Evolutionary conservation across 2,888 invertebrate genomes (phyloP).

Genomic region (Drosophila monieri): DNA sequence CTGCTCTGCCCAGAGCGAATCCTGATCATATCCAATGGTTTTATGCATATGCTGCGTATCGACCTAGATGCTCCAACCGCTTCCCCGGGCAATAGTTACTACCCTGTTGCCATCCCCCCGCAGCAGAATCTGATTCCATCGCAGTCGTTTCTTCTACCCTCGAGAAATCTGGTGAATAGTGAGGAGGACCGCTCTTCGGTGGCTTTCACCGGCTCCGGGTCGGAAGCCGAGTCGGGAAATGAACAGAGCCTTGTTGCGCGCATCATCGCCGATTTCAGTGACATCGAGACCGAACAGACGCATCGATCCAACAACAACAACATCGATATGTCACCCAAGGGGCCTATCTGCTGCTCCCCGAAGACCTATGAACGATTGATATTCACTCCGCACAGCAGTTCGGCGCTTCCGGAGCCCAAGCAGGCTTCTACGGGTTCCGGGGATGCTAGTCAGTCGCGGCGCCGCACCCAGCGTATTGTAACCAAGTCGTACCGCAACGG

Average conservation of each 20-base stretch:
- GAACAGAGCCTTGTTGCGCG: conserved; percentile 86
- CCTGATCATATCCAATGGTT: conserved; percentile 93
- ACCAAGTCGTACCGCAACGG: conserved; percentile 83
- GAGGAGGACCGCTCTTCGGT: conserved; percentile 63
- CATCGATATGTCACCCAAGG: conserved; percentile 64
- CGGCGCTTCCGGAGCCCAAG: conserved; percentile 53
- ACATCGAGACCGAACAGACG: conserved; percentile 86
- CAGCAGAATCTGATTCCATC: conserved; percentile 50
- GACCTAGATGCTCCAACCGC: conserved; percentile 85
- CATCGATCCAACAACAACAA: conserved; percentile 72
- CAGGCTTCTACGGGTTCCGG: conserved; percentile 39
- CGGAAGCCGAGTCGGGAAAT: conserved; percentile 61
- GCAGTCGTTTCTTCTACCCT: conserved; percentile 36
- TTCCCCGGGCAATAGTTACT: conserved; percentile 31
- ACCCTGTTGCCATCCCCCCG: conserved; percentile 22
- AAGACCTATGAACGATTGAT: conserved; percentile 84
- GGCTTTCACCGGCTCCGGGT: conserved; percentile 52
- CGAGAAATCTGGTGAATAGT: conserved; percentile 43
- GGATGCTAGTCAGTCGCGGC: conserved; percentile 71
- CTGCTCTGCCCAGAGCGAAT: conserved; percentile 89
- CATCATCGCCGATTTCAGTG: conserved; percentile 87
- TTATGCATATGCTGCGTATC: conserved; percentile 90
- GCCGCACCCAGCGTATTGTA: conserved; percentile 82
- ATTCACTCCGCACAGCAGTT: conserved; percentile 84
- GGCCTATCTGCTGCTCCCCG: conserved; percentile 52